These are phyloP conservation scores for Myioborus miniatus DNA, from an alignment of 2,797 vertebrate genomes.

Conservation along the genomic window DNA sequence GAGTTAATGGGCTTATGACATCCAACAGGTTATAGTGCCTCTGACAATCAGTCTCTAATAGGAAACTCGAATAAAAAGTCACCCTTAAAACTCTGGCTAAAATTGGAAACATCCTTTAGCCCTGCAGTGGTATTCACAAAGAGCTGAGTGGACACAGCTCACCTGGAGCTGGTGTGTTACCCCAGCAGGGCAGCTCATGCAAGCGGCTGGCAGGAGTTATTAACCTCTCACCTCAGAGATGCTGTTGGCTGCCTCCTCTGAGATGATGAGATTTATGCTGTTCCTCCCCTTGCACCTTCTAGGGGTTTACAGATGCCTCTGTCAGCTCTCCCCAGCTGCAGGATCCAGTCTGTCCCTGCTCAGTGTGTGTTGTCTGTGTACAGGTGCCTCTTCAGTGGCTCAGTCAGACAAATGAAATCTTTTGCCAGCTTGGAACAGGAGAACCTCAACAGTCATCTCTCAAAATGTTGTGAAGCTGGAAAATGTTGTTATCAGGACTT, in stretches of 20 bases:
- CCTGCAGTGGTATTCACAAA: not conserved
- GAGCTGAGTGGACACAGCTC: not conserved
- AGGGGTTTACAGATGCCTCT: not conserved
- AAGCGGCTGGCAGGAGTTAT: not conserved
- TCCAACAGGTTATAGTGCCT: not conserved
- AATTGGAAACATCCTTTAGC: not conserved
- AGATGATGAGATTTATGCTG: rapidly evolving
- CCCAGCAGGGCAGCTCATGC: not conserved
- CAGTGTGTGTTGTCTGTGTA: not conserved
- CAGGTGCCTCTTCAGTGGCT: not conserved
- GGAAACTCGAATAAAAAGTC: not conserved
- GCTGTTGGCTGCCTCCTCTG: not conserved
- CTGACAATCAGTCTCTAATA: not conserved
- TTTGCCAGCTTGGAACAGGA: not conserved
- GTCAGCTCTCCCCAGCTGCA: not conserved
- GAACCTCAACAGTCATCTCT: not conserved
- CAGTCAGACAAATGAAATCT: not conserved
- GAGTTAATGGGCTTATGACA: not conserved
- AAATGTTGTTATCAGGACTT: not conserved
- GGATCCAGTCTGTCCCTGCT: not conserved
- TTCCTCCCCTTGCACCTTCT: not conserved
- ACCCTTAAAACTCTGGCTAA: not conserved
- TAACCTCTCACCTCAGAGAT: not conserved
- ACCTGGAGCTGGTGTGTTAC: not conserved
- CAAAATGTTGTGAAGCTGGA: not conserved